Evolutionary conservation across 2,888 invertebrate species (phyloP), one percentile per base, ranked within the genome.

Genomic region (Callinectes sapidus): DNA sequence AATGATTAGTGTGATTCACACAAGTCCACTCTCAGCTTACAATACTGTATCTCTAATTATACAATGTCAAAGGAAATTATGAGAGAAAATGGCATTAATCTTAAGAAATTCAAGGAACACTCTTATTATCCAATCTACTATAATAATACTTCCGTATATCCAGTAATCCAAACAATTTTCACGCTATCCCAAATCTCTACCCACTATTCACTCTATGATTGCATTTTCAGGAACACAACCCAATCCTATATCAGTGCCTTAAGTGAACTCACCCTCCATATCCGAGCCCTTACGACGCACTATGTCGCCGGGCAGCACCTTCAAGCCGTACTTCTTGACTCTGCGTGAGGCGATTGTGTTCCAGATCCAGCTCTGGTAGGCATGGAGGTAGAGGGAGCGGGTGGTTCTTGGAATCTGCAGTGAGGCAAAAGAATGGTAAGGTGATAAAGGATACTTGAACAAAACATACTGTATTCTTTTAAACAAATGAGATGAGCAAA

Each of bases 351-450:
- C 98, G 92, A 98, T 96, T 94, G 96, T 96, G 96, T 99, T 99
- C 98, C 99, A 99, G 6, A 99, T 95, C 91, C 97, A 97, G 95
- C 99, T 99, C 96, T 99, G 99, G 96, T 98, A 99, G 18, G 99
- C 97, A 96, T 99, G 99, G 6, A 99, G 97, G 96, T 99, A 99
- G 95, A 99, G 97, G 91, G 98, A 96, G 0, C 98, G 96, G 93
- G 97, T 97, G 96, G 98, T 98, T 92, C 98, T 88, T 18, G 94
- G 94, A 55, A 94, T 90, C 94, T 94, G 93, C 61, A 97, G 0
- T 98, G 98, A 95, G 99, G 96, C 88, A 93, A 87, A 87, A 92
- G 77, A 92, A 39, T 14, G 6, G 28, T 28, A 42, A 48, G 1
- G 28, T 28, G 18, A 48, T 54, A 18, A n/a, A 16, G 87, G 13